Evolutionary conservation across 2,797 vertebrate genomes (phyloP), one percentile per base, ranked within the genome.

Genomic region (Podarcis lilfordi): DNA sequence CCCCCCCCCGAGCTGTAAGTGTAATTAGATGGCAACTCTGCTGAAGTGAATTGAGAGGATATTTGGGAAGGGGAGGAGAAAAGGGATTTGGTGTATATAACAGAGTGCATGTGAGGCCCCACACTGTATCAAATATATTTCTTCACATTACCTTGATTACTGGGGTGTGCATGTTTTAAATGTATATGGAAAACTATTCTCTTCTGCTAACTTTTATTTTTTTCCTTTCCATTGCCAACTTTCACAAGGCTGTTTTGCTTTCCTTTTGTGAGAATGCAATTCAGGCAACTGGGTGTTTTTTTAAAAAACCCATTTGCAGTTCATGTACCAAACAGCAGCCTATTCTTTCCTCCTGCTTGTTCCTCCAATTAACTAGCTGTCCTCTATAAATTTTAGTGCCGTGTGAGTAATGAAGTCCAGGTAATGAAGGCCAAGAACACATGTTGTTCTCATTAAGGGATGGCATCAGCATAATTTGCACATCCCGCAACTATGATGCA

Each of bases 331-430:
- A 45, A 84, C 76, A 85, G 40, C 35, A 50, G 77, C 40, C 43
- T 74, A 75, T 79, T 75, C 77, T 80, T 80, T 66, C n/a, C 69
- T 75, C 69, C 19, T 23, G 32, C 83, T 89, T 85, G 59, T 81
- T 85, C 84, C 32, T 89, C 43, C 79, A 89, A 85, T 89, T 89
- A 85, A 89, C 88, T 89, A 55, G 83, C 78, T 76, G 71, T 81
- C 79, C 37, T 68, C 78, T 75, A 85, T 76, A 81, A 66, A 81
- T 80, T 81, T 89, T 85, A 89, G 83, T 76, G 59, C 83, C 32
- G 27, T 80, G 69, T 81, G 77, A 80, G 79, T 81, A 89, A 88
- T 83, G 81, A 88, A 88, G 86, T 77, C 83, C 40, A 89, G 83
- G 69, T 85, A 89, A 75, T 9, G 79, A 85, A 80, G 71, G 83